Evolutionary conservation across 2,113 vertebrate genomes (phyloP), one percentile per base, ranked within the genome.

Genomic region (Megalops atlanticus): DNA sequence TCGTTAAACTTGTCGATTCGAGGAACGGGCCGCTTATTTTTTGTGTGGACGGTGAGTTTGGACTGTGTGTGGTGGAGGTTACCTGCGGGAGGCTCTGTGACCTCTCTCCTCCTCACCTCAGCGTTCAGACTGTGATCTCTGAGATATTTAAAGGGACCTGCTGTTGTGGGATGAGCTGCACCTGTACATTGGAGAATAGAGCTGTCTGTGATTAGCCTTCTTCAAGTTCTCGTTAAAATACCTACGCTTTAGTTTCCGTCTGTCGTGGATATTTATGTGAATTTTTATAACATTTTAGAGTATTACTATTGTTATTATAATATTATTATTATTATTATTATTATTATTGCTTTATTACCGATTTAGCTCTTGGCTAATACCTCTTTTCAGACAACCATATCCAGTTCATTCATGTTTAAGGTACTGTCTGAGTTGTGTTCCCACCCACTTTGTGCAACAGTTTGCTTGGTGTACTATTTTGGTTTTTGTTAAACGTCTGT

Each of bases 141-240:
- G 85, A 80, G 74, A 41, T 90, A 86, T 91, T 89, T 90, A 91
- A 92, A 87, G 88, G 89, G 87, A 86, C 82, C 82, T 87, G 86
- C 81, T 89, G 85, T 83, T 88, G 87, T 87, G 89, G 87, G 40
- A 78, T 74, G 77, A 84, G 54, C 83, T 82, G 58, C 89, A 69
- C 86, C 86, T 80, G 71, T 86, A 85, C 83, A 85, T 87, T 89
- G 81, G 85, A 86, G 84, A 85, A 86, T 16, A 69, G 75, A 81
- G 81, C 88, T 88, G 79, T 82, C 84, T 90, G 84, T 88, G 83
- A 91, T 85, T 84, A 84, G 81, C 87, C 86, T 88, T 89, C 84
- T 91, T 92, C 76, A 87, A n/a, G n/a, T n/a, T n/a, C 86, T 89
- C 85, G 87, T 92, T 83, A 88, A 90, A 84, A 83, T 87, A 75